Conservation (phyloP, 2,888 invertebrate genomes). For the Belgica antarctica region DNA sequence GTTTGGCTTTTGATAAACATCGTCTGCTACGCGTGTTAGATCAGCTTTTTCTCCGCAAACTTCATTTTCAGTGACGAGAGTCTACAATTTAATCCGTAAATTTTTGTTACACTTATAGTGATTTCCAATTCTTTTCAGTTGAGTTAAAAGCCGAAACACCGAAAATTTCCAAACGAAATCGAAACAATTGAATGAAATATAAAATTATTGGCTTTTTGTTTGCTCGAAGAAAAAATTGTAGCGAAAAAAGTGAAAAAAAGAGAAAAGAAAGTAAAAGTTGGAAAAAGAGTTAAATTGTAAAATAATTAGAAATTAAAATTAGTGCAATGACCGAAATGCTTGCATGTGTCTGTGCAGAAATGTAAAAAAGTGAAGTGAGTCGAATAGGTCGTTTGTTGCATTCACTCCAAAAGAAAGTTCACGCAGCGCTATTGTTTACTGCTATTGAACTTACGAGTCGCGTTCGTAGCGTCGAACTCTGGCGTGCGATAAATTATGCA, state of each 20-base stretch:
- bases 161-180: constrained; percentile 20
- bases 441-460: constrained; percentile 33
- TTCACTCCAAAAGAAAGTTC: constrained; percentile 32
- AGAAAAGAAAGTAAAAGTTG: constrained; percentile 44
- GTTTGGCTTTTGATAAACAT: no score
- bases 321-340: constrained; percentile 43
- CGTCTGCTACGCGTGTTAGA: no score
- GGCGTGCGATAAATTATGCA: not conserved
- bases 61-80: no score
- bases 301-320: constrained; percentile 44
- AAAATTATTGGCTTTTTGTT: not conserved
- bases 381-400: constrained; percentile 9
- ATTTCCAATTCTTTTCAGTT: no score
- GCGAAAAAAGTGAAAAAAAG: constrained; percentile 39
- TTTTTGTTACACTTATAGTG: no score
- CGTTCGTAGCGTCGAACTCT: not conserved
- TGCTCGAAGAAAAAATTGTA: constrained; percentile 21
- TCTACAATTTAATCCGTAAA: no score
- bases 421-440: constrained; percentile 31
- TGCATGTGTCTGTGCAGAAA: constrained; percentile 15
- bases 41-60: no score
- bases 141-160: no score
- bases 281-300: constrained; percentile 42
- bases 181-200: constrained; percentile 1
- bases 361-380: not conserved